Percentiles rank a stretch among this genome's conserved stretches.
These are phyloP conservation scores for Tuta absoluta DNA, from an alignment of 2,888 invertebrate species.

Conservation along the genomic window DNA sequence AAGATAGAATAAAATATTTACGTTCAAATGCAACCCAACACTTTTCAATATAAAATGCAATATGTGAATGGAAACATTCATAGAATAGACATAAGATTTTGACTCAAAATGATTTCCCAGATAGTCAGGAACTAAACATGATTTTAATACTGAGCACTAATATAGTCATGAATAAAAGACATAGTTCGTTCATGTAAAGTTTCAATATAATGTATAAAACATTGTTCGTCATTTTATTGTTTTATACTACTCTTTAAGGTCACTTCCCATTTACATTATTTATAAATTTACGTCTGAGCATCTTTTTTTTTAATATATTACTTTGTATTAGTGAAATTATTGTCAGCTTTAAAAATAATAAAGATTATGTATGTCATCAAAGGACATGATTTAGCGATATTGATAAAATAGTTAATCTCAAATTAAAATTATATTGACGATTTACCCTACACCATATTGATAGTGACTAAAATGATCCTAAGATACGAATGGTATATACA, in stretches of 20 bases:
- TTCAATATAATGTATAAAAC: slow-evolving; percentile 12
- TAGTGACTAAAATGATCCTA: slow-evolving; percentile 51
- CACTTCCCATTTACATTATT: slow-evolving; percentile 47
- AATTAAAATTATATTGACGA: slow-evolving; percentile 34
- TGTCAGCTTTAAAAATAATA: slow-evolving; percentile 28
- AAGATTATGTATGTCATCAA: slow-evolving; percentile 8
- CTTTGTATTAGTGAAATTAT: slow-evolving; percentile 22
- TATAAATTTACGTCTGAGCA: slow-evolving; percentile 37
- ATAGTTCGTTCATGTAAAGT: slow-evolving; percentile 27
- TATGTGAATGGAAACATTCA: slow-evolving; percentile 52
- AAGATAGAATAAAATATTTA: slow-evolving; percentile 15
- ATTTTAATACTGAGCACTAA: slow-evolving; percentile 28
- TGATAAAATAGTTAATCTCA: slow-evolving; percentile 34
- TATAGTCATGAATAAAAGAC: slow-evolving; percentile 21
- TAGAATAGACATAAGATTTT: slow-evolving; percentile 14
- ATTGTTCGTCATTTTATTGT: slow-evolving; percentile 36
- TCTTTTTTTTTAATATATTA: slow-evolving; percentile 26
- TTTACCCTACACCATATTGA: slow-evolving; percentile 44
- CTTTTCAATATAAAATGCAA: slow-evolving; percentile 49
- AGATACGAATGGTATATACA: slow-evolving; percentile 58
- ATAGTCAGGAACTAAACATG: slow-evolving; percentile 25
- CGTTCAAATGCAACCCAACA: slow-evolving; percentile 34
- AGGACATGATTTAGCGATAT: slow-evolving; percentile 8
- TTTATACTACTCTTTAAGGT: slow-evolving; percentile 39
- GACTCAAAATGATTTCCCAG: slow-evolving; percentile 1